A percentile compares a stretch with the other conserved stretches of the same genome.
Conservation (phyloP, 2,113 vertebrate species). For the Stercorarius parasiticus region DNA sequence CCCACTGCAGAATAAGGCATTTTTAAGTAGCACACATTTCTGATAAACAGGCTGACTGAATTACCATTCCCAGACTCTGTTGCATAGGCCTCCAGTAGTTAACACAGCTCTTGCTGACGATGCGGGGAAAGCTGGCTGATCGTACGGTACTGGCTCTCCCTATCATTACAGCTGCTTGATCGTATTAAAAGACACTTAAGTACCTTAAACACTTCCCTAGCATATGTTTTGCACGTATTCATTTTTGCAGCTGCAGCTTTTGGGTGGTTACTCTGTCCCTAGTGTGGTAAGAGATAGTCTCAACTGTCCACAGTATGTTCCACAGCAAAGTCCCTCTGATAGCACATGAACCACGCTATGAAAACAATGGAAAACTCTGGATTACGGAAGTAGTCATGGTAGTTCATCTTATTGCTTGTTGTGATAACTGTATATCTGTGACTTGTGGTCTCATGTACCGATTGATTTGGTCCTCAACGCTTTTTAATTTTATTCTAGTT, state of each 20-base stretch:
- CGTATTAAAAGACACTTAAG: neutral
- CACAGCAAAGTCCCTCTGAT: neutral
- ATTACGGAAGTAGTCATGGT: neutral
- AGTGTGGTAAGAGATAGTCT: neutral
- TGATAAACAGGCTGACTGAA: slow-evolving; percentile 16
- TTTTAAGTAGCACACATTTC: slow-evolving; percentile 20
- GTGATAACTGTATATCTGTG: neutral
- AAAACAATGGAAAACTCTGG: neutral
- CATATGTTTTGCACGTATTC: neutral
- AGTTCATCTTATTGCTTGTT: neutral
- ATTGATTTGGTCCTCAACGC: neutral
- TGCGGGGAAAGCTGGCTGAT: neutral
- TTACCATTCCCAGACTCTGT: neutral
- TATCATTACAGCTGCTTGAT: neutral
- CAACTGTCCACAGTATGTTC: neutral
- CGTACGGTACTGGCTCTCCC: neutral
- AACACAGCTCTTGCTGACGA: neutral
- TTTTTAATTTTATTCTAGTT: neutral
- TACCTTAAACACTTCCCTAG: neutral
- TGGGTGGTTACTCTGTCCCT: neutral
- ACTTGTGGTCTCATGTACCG: neutral
- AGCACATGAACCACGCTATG: neutral
- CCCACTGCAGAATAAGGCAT: neutral
- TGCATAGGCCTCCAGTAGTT: neutral
- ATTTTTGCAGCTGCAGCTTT: neutral